Percentiles rank a stretch among this genome's conserved stretches.
Conservation (phyloP, 2,888 invertebrate genomes). For the Glyphotaelius pellucidus region DNA sequence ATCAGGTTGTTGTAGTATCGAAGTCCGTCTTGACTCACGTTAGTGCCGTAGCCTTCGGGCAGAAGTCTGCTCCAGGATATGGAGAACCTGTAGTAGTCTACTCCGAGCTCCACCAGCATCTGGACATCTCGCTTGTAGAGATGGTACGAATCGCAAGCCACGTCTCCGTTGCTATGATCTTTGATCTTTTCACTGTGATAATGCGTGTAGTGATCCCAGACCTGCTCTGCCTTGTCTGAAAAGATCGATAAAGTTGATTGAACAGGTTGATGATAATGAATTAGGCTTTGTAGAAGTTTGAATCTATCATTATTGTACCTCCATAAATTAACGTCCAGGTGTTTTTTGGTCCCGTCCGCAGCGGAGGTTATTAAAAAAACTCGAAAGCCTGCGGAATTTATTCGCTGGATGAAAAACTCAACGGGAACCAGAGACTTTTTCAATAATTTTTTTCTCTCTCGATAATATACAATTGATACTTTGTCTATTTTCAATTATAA, state of each 20-base stretch:
- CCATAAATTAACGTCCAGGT: not conserved
- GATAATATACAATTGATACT: not conserved
- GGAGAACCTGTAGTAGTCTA: constrained; percentile 79
- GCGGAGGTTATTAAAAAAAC: not conserved
- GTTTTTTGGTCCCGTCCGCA: not conserved
- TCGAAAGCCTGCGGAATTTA: not conserved
- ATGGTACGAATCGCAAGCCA: constrained; percentile 83
- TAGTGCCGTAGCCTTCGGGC: constrained; percentile 78
- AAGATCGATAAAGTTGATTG: constrained; percentile 9
- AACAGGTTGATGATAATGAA: not conserved
- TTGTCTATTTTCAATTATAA: not conserved
- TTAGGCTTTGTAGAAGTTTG: not conserved
- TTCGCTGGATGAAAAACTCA: not conserved
- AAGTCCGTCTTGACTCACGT: constrained; percentile 73
- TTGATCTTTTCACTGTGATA: constrained; percentile 74
- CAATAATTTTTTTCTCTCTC: not conserved
- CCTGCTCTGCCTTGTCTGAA: constrained; percentile 80
- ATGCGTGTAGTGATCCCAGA: constrained; percentile 84
- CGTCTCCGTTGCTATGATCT: constrained; percentile 79
- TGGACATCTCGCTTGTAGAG: constrained; percentile 79
- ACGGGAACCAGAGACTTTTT: not conserved
- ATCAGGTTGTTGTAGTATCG: constrained; percentile 81
- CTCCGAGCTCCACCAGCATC: constrained; percentile 77
- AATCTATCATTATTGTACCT: not conserved
- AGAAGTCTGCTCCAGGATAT: constrained; percentile 83